phyloP scores from a whole-genome alignment of 2,113 vertebrate species.

The Coracopsis vasa region DNA sequence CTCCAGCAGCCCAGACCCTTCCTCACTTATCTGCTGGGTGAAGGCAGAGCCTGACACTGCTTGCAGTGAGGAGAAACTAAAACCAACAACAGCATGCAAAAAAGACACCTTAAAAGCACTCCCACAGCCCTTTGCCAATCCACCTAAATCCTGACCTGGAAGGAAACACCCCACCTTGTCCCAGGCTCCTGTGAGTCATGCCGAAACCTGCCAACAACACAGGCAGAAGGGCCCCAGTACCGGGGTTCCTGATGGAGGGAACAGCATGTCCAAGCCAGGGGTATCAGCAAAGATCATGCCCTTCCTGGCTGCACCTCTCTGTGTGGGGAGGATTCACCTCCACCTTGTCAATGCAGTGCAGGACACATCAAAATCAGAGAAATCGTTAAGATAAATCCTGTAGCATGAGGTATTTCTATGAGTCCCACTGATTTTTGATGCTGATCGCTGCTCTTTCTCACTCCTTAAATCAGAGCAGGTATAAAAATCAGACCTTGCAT shows the following conservation, averaged over 20 bases:
- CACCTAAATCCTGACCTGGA: slow-evolving; percentile 29
- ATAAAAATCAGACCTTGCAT: neutral
- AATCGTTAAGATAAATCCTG: rapidly evolving
- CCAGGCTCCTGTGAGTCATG: neutral
- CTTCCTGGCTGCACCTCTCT: neutral
- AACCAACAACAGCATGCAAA: neutral
- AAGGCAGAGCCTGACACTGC: neutral
- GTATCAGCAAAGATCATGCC: neutral
- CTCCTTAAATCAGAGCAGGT: neutral
- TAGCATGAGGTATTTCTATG: neutral
- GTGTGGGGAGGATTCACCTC: neutral
- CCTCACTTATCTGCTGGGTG: rapidly evolving
- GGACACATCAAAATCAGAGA: neutral
- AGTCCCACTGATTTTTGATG: neutral
- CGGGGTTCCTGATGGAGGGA: rapidly evolving
- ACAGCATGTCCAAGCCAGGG: rapidly evolving
- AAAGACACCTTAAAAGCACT: slow-evolving; percentile 31
- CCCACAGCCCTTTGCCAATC: slow-evolving; percentile 24
- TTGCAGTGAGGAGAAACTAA: neutral
- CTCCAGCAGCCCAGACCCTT: neutral
- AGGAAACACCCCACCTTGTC: slow-evolving; percentile 22
- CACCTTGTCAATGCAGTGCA: neutral
- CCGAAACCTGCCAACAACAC: neutral
- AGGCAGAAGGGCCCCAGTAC: neutral
- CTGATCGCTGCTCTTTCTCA: neutral